Conservation (phyloP, 2,888 invertebrate species). For the Papilio demoleus region DNA sequence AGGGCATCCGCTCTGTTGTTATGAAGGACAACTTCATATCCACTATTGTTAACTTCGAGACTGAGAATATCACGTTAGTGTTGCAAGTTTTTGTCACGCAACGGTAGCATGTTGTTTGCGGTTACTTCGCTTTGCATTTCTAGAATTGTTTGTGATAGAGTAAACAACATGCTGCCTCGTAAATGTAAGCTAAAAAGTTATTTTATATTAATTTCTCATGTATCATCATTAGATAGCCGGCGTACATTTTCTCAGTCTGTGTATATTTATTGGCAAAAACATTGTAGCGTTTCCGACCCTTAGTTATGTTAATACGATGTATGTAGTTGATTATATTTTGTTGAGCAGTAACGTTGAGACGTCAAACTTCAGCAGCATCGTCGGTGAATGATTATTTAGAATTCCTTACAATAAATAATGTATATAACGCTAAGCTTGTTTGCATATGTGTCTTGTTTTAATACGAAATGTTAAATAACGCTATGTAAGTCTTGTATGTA, state of each 20-base stretch:
- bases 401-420: slow-evolving; percentile 63
- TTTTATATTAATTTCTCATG: slow-evolving; percentile 14
- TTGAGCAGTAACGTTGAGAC: slow-evolving; percentile 56
- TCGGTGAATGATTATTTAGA: slow-evolving; percentile 53
- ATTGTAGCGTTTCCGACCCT: slow-evolving; percentile 59
- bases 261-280: slow-evolving; percentile 80
- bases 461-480: slow-evolving; percentile 60
- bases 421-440: slow-evolving; percentile 80
- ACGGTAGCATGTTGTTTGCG: slow-evolving; percentile 50
- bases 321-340: slow-evolving; percentile 46
- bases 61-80: slow-evolving; percentile 95
- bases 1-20: slow-evolving; percentile 94
- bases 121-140: not conserved
- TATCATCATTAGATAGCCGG: slow-evolving; percentile 51
- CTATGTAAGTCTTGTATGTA: slow-evolving; percentile 64
- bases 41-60: slow-evolving; percentile 97
- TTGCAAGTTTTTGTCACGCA: slow-evolving; percentile 46
- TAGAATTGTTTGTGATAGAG: not conserved
- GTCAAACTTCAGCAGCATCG: slow-evolving; percentile 50
- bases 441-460: slow-evolving; percentile 82
- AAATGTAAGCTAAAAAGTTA: slow-evolving; percentile 26
- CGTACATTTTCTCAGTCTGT: slow-evolving; percentile 50
- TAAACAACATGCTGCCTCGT: slow-evolving; percentile 37
- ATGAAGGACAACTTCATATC: slow-evolving; percentile 98
- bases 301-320: slow-evolving; percentile 50